These are phyloP conservation scores for Meloidogyne floridensis DNA, from an alignment of 1,140 invertebrate species.

Conservation along the genomic window DNA sequence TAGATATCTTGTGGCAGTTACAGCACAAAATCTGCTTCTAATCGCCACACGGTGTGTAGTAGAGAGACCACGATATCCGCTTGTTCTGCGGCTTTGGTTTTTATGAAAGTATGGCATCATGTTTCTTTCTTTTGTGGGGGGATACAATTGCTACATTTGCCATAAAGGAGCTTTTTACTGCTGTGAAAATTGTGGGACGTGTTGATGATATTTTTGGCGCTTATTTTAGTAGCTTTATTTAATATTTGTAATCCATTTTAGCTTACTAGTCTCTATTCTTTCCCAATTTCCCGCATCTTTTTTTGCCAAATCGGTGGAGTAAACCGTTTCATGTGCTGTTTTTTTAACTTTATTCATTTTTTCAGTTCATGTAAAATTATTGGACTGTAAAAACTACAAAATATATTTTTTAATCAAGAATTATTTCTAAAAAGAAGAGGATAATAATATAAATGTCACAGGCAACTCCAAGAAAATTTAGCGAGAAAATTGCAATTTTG, in stretches of 20 bases:
- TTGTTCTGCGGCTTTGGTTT: neutral
- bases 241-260: conserved; percentile 6
- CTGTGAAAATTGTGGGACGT: neutral
- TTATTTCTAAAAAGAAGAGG: neutral
- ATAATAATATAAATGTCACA: conserved; percentile 46
- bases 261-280: conserved; percentile 1
- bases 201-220: neutral
- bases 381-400: neutral
- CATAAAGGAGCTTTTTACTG: neutral
- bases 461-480: conserved; percentile 64
- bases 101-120: conserved; percentile 1
- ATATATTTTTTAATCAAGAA: neutral
- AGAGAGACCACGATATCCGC: neutral
- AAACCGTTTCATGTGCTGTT: conserved; percentile 2
- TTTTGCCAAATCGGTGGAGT: neutral
- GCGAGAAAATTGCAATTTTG: conserved; percentile 61
- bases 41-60: neutral
- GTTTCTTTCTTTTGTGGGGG: neutral
- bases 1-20: neutral
- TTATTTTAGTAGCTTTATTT: neutral
- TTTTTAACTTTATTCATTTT: neutral
- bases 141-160: neutral
- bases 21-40: neutral
- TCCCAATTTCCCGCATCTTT: neutral
- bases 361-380: conserved; percentile 6